phyloP scores from a whole-genome alignment of 2,888 invertebrate genomes.

The Apamea monoglypha region DNA sequence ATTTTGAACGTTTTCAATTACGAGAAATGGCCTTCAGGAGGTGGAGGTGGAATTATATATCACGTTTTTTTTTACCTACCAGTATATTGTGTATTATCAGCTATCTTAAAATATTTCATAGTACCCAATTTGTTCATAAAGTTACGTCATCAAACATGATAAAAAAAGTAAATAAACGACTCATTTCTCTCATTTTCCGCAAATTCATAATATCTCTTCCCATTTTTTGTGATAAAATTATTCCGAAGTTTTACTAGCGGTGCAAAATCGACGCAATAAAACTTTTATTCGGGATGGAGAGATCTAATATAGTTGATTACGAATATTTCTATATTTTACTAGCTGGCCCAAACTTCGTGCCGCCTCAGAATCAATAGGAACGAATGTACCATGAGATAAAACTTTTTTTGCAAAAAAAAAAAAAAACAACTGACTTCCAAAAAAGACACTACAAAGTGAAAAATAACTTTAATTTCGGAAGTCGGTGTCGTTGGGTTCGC shows the following conservation, averaged over 20 bases:
- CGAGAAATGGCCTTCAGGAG: too few relatives aligned
- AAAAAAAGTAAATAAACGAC: slow-evolving; percentile 3
- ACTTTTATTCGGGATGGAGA: not conserved
- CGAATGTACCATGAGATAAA: too few relatives aligned
- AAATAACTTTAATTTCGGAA: too few relatives aligned
- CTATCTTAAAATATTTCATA: not conserved
- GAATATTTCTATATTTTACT: not conserved
- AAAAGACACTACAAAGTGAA: too few relatives aligned
- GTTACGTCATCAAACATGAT: not conserved
- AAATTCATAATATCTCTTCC: slow-evolving; percentile 3
- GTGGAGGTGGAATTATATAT: too few relatives aligned
- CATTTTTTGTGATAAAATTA: not conserved
- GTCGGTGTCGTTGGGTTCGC: too few relatives aligned
- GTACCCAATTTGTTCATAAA: not conserved
- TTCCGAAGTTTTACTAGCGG: slow-evolving; percentile 4
- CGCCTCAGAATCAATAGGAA: too few relatives aligned
- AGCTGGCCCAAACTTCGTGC: too few relatives aligned
- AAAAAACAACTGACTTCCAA: too few relatives aligned
- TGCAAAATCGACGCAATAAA: not conserved
- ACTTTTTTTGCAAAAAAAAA: too few relatives aligned
- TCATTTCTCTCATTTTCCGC: not conserved
- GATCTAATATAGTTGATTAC: not conserved
- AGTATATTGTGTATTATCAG: not conserved
- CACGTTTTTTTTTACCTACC: too few relatives aligned
- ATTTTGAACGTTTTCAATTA: too few relatives aligned